Evolutionary conservation across 2,888 invertebrate genomes (phyloP).

Genomic region (Criorhina ranunculi): DNA sequence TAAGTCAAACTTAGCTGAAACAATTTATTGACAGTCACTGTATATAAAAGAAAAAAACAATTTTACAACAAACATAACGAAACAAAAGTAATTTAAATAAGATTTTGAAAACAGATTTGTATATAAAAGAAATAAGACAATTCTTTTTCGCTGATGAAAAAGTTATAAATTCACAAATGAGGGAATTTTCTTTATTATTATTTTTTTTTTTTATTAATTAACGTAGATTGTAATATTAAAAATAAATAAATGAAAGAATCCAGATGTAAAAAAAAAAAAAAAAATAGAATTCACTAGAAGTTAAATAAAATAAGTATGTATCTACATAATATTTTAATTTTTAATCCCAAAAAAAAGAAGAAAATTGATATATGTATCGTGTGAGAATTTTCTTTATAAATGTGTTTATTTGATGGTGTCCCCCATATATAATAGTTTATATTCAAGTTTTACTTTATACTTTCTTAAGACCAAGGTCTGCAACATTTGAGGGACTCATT

Average conservation of each 20-base stretch:
- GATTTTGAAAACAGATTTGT: constrained; percentile 50
- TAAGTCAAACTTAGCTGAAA: no score
- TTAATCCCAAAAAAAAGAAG: constrained; percentile 2
- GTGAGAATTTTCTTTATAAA: neutral
- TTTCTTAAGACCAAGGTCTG: no score
- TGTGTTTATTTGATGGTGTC: neutral
- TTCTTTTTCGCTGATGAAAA: no score
- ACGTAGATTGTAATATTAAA: constrained; percentile 40
- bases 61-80: constrained; percentile 16
- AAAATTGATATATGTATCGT: constrained; percentile 5
- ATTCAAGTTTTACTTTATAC: no score
- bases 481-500: no score
- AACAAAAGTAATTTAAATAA: constrained; percentile 10
- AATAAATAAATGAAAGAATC: constrained; percentile 26
- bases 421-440: neutral
- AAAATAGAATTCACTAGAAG: constrained; percentile 51
- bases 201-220: constrained; percentile 34
- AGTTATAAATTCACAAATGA: constrained; percentile 43
- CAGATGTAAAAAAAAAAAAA: constrained; percentile 30
- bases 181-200: constrained; percentile 50
- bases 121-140: constrained; percentile 47
- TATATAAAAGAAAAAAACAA: constrained; percentile 18
- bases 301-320: constrained; percentile 48
- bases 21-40: constrained; percentile 26
- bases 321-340: constrained; percentile 37